Base-by-base conservation (phyloP, 2,797 vertebrate genomes). In the Syndactyla subalaris region DNA sequence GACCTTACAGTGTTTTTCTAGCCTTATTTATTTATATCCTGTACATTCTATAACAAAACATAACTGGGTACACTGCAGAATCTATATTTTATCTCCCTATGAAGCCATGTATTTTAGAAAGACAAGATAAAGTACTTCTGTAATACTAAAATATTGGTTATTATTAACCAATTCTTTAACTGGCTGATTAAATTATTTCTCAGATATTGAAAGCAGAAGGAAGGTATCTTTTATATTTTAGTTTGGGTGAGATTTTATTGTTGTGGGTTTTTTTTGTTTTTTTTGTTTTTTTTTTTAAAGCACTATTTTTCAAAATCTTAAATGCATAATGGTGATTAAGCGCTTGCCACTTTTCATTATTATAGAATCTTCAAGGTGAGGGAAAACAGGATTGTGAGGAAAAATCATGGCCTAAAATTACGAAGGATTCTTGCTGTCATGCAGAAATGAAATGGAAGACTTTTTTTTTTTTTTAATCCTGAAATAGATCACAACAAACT, bases 291-390 rank as follows among this genome's bases (percentile, higher is more conserved):
- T 38, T 15, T 27, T 65, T 71, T 58, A 83, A 80, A 68, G 4
- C 3, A 36, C n/a, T 27, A 22, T 73, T 61, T 92, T 88, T 74
- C 10, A 21, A 86, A 68, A 75, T 80, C 49, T 85, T 73, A 48
- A 81, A 63, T 48, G 20, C 9, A 6, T 85, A 92, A 80, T 90
- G 9, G 11, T 92, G 70, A 92, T 94, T 81, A 94, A 95, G 10
- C 82, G 72, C 34, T 70, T 86, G 81, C 2, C 67, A 94, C 5
- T n/a, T 93, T 80, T 54, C 46, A 81, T 93, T 90, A 93, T 30
- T 49, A 45, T 45, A 51, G 77, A 89, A 91, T 68, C 17, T 76
- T 93, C 74, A 80, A 83, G 23, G 48, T 61, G 34, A 71, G 2
- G 2, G 13, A 92, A 77, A 43, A 70, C 29, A 46, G 17, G 21